These are phyloP conservation scores for Unio delphinus DNA, from an alignment of 2,888 invertebrate species.

Conservation along the genomic window DNA sequence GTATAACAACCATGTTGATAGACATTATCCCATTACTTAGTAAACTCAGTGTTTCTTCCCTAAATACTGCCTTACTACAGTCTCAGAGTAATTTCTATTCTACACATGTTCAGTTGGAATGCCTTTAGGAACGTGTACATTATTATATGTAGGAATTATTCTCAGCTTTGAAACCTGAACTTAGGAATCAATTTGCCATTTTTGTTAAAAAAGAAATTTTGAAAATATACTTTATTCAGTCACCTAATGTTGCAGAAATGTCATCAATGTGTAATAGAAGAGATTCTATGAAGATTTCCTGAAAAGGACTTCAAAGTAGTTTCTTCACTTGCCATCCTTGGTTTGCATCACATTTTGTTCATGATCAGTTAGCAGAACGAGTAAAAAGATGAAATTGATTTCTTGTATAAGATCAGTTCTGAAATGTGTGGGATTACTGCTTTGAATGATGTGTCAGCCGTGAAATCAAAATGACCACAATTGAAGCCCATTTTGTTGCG, in stretches of 20 bases:
- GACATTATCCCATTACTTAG: constrained; percentile 11
- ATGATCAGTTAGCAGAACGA: constrained; percentile 3
- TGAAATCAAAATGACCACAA: not conserved
- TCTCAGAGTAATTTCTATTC: not conserved
- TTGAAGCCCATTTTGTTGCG: constrained; percentile 4
- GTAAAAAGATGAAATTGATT: constrained; percentile 5
- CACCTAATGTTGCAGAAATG: not conserved
- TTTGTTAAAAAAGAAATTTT: not conserved
- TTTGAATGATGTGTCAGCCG: not conserved
- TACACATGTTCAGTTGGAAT: constrained; percentile 1
- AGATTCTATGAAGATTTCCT: not conserved
- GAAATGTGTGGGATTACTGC: too few relatives aligned
- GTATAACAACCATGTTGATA: constrained; percentile 2
- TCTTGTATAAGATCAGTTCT: not conserved
- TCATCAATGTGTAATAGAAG: not conserved
- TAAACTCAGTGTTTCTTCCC: constrained; percentile 10
- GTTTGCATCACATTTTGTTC: not conserved
- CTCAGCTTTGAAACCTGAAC: not conserved
- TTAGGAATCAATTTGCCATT: not conserved
- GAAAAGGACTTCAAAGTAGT: not conserved
- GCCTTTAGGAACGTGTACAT: not conserved
- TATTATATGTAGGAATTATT: constrained; percentile 3
- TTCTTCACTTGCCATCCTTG: not conserved
- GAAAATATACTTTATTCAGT: not conserved
- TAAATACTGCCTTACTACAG: constrained; percentile 5